Percentiles rank a stretch among this genome's conserved stretches.
phyloP scores from a whole-genome alignment of 2,113 vertebrate genomes.

The Polyodon spathula region DNA sequence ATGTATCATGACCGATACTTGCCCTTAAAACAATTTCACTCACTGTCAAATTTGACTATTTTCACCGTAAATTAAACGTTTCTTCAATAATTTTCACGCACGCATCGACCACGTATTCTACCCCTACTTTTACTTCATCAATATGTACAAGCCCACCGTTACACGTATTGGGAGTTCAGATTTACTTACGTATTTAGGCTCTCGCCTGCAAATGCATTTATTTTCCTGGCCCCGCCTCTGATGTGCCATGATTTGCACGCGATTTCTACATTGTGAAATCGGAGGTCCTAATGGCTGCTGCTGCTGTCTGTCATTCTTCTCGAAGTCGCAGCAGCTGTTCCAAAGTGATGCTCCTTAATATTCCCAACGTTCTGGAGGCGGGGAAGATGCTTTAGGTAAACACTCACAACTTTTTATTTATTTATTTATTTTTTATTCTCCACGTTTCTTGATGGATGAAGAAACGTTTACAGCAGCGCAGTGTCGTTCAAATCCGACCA shows the following conservation, averaged over 20 bases:
- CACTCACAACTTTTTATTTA: slow-evolving; percentile 1
- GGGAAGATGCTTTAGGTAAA: slow-evolving; percentile 50
- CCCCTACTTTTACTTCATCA: no score
- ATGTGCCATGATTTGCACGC: slow-evolving; percentile 30
- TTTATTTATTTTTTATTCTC: background rate
- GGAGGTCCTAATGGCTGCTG: slow-evolving; percentile 22
- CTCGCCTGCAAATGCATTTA: no score
- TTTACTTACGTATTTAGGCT: no score
- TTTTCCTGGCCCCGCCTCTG: slow-evolving; percentile 27
- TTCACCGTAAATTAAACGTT: no score
- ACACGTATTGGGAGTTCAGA: no score
- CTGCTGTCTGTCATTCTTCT: slow-evolving; percentile 37
- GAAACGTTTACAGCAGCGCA: slow-evolving; percentile 27
- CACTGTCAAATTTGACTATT: no score
- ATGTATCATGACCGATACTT: no score
- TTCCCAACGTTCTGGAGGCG: slow-evolving; percentile 23
- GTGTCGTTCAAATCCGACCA: slow-evolving; percentile 13
- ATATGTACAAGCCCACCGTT: no score
- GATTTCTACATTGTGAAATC: background rate
- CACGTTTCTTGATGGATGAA: slow-evolving; percentile 22
- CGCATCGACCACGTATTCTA: no score
- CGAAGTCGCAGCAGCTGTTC: slow-evolving; percentile 37
- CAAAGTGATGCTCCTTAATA: slow-evolving; percentile 34
- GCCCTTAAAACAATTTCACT: no score
- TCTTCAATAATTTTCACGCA: no score